phyloP scores from a whole-genome alignment of 2,113 vertebrate genomes.

The Paradoxurus hermaphroditus region DNA sequence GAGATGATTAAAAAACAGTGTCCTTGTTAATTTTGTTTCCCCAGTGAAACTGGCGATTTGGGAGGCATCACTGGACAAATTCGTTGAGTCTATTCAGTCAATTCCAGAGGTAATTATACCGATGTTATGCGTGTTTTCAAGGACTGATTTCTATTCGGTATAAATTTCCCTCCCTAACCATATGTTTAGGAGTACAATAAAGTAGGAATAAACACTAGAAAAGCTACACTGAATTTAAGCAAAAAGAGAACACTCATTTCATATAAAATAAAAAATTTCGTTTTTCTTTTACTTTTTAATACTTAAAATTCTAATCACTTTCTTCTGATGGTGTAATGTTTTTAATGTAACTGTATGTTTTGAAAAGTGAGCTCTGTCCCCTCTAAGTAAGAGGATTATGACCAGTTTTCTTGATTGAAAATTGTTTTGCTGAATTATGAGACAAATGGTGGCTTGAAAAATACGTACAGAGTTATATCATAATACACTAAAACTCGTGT shows the following conservation, averaged over 20 bases:
- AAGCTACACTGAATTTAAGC: background rate
- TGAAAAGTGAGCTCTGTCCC: background rate
- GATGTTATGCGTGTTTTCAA: conserved; percentile 19
- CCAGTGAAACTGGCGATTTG: conserved; percentile 98
- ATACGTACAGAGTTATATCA: background rate
- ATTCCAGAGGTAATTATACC: conserved; percentile 93
- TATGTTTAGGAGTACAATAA: background rate
- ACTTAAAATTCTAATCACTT: background rate
- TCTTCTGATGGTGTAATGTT: background rate
- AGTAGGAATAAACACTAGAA: background rate
- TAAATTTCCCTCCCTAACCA: background rate
- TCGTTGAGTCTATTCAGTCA: conserved; percentile 97
- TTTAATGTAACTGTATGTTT: conserved; percentile 4
- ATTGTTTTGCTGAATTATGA: background rate
- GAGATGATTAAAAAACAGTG: background rate
- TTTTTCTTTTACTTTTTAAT: conserved; percentile 17
- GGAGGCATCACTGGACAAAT: conserved; percentile 95
- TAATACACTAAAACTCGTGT: background rate
- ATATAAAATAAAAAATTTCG: background rate
- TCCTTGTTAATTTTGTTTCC: conserved; percentile 41
- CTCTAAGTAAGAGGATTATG: background rate
- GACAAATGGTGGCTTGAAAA: background rate
- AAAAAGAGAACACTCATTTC: background rate
- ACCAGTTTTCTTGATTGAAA: background rate
- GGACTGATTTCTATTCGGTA: background rate